These are phyloP conservation scores for Pheosia gnoma DNA, from an alignment of 2,888 invertebrate genomes.

Conservation along the genomic window DNA sequence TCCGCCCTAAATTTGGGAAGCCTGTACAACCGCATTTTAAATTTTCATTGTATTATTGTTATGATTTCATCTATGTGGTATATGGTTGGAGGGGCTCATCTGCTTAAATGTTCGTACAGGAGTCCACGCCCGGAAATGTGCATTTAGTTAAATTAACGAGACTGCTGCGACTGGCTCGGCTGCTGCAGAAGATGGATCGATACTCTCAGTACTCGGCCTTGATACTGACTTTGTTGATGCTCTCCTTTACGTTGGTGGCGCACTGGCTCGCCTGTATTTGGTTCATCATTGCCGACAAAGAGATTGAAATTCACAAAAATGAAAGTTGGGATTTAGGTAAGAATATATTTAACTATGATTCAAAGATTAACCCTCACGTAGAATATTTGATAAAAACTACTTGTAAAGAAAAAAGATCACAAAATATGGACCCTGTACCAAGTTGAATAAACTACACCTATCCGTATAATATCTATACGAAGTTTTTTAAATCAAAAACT, in stretches of 20 bases:
- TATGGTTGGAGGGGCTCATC: constrained; percentile 28
- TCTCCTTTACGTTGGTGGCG: constrained; percentile 96
- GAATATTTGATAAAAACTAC: too few species aligned
- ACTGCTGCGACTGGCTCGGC: constrained; percentile 92
- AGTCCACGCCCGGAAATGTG: constrained; percentile 90
- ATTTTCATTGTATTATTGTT: constrained; percentile 16
- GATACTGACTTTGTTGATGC: constrained; percentile 96
- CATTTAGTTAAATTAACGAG: constrained; percentile 97
- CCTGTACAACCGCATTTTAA: constrained; percentile 8
- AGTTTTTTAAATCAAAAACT: too few species aligned
- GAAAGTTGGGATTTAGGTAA: constrained; percentile 93
- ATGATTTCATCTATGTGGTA: constrained; percentile 9
- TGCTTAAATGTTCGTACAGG: constrained; percentile 70
- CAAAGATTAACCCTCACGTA: background rate
- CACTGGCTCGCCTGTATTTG: constrained; percentile 99
- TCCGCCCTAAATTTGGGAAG: too few species aligned
- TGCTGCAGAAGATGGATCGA: constrained; percentile 98
- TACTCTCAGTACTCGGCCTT: constrained; percentile 98
- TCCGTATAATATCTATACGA: too few species aligned
- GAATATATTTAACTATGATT: constrained; percentile 8
- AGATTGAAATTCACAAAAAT: constrained; percentile 89
- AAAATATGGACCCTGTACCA: too few species aligned
- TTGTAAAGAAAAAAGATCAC: too few species aligned
- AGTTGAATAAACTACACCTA: too few species aligned
- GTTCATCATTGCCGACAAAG: constrained; percentile 97